phyloP scores from a whole-genome alignment of 2,113 vertebrate genomes.

The Peromyscus californicus region DNA sequence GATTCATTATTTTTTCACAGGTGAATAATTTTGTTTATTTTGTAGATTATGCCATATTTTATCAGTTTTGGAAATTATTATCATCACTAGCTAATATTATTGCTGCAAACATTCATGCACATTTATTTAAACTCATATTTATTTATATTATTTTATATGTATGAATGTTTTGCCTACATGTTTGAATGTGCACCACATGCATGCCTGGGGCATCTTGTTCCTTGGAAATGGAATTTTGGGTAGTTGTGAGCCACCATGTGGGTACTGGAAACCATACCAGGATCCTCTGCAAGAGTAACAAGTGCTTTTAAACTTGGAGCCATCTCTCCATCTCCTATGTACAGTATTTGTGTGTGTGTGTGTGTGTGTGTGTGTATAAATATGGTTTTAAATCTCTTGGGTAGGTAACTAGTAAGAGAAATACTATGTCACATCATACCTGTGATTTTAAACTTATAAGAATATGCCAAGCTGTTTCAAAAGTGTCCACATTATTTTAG shows the following conservation, averaged over 20 bases:
- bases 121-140: background rate
- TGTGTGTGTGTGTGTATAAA: background rate
- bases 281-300: background rate
- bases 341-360: background rate
- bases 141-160: background rate
- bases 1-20: slow-evolving; percentile 46
- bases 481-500: slow-evolving; percentile 16
- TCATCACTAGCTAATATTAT: background rate
- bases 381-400: slow-evolving; percentile 27
- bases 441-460: background rate
- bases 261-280: background rate
- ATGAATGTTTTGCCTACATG: background rate
- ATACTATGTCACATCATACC: slow-evolving; percentile 6
- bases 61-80: background rate
- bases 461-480: slow-evolving; percentile 34
- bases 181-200: background rate
- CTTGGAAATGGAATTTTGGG: background rate
- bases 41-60: background rate
- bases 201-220: background rate
- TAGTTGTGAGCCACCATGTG: background rate
- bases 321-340: background rate
- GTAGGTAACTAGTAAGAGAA: background rate
- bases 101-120: background rate
- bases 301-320: background rate
- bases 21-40: slow-evolving; percentile 1